These are phyloP conservation scores for Phalloptychus januarius DNA, from an alignment of 2,797 vertebrate genomes.

Conservation along the genomic window DNA sequence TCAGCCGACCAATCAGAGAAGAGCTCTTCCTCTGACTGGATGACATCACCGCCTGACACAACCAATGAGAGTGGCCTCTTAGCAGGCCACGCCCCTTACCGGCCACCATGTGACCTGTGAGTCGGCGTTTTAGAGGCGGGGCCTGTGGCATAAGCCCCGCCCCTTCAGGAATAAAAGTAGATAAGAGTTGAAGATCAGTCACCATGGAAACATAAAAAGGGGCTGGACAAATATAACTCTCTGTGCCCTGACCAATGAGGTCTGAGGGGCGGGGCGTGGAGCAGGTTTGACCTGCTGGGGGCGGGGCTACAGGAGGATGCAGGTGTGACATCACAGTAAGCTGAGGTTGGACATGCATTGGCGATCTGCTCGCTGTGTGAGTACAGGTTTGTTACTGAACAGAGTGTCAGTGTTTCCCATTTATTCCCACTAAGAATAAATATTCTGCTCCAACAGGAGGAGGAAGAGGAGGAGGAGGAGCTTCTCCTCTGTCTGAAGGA, in stretches of 20 bases:
- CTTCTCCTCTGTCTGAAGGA: conserved; percentile 80
- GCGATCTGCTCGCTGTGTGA: conserved; percentile 86
- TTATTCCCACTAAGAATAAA: conserved; percentile 77
- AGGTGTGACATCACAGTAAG: conserved; percentile 54
- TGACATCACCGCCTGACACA: neutral
- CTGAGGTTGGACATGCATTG: conserved; percentile 85
- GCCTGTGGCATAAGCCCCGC: conserved; percentile 13
- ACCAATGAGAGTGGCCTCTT: conserved; percentile 19
- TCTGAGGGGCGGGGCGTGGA: conserved; percentile 30
- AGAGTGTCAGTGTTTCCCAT: conserved; percentile 47
- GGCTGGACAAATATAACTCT: neutral
- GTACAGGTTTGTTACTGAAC: conserved; percentile 58
- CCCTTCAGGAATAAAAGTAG: neutral
- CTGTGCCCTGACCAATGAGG: conserved; percentile 23
- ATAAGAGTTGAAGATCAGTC: conserved; percentile 9
- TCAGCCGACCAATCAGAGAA: conserved; percentile 36
- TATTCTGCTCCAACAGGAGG: conserved; percentile 71
- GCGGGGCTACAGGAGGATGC: conserved; percentile 42
- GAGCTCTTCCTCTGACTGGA: conserved; percentile 12
- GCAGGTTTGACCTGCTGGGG: conserved; percentile 23
- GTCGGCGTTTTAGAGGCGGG: conserved; percentile 6
- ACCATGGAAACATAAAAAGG: conserved; percentile 17
- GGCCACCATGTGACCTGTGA: neutral
- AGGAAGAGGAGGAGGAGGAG: conserved; percentile 49
- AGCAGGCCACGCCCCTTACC: neutral